These are phyloP conservation scores for Mellivora capensis DNA, from an alignment of 2,113 vertebrate genomes.

Conservation along the genomic window DNA sequence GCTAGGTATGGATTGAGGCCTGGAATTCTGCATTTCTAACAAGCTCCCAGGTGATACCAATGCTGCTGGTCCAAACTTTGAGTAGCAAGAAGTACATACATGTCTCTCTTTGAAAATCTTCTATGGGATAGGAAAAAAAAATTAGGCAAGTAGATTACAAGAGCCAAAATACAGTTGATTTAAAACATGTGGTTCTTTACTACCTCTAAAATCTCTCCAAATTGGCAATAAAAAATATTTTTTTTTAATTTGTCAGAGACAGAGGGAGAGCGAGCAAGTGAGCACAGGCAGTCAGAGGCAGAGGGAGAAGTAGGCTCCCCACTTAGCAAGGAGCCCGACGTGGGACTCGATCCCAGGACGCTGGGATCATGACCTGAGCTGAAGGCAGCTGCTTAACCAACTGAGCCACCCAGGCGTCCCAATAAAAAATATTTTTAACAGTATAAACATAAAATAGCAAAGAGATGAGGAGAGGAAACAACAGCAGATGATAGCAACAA, in stretches of 20 bases:
- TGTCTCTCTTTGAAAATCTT: background rate
- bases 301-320: too few relatives aligned
- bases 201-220: background rate
- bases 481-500: background rate
- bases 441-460: background rate
- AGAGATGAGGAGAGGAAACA: background rate
- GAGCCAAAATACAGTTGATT: background rate
- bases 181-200: background rate
- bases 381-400: too few relatives aligned
- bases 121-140: background rate
- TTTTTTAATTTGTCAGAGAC: too few relatives aligned
- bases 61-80: background rate
- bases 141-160: background rate
- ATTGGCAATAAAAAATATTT: constrained; percentile 18
- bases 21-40: background rate
- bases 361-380: too few relatives aligned
- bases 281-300: too few relatives aligned
- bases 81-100: background rate
- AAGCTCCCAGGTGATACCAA: background rate
- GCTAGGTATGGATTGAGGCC: background rate
- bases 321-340: too few relatives aligned
- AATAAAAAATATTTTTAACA: constrained; percentile 36
- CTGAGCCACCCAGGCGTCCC: too few relatives aligned
- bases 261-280: too few relatives aligned
- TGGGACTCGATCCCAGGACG: too few relatives aligned